These are phyloP conservation scores for Amphilophus citrinellus DNA, from an alignment of 2,113 vertebrate genomes.

Conservation along the genomic window DNA sequence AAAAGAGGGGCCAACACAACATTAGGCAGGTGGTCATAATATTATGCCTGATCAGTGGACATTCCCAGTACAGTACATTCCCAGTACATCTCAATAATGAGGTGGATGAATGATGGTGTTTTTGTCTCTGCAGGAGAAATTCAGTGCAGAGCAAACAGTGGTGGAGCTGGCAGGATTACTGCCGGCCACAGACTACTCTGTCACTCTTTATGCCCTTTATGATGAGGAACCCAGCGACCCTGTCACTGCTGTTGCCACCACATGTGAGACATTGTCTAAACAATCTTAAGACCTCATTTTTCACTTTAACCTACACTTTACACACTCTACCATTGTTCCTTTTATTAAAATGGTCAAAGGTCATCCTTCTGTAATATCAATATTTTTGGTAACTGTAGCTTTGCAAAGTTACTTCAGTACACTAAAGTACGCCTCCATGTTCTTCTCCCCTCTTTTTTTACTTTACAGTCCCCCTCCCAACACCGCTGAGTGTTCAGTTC, in stretches of 20 bases:
- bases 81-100: neutral
- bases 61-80: neutral
- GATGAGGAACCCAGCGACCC: conserved; percentile 91
- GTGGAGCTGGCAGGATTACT: conserved; percentile 84
- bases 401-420: conserved; percentile 4
- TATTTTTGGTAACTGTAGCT: neutral
- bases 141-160: conserved; percentile 80
- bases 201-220: conserved; percentile 88
- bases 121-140: conserved; percentile 82
- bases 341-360: neutral
- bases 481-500: conserved; percentile 83
- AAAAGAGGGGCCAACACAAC: too few species aligned
- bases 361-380: neutral
- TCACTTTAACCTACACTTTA: neutral
- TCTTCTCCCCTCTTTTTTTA: neutral
- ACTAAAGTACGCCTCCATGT: neutral
- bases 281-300: neutral
- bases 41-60: too few species aligned
- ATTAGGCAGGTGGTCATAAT: too few species aligned
- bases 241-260: conserved; percentile 85
- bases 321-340: neutral
- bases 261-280: conserved; percentile 72
- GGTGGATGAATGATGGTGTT: neutral
- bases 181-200: conserved; percentile 86
- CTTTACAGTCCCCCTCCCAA: conserved; percentile 80